Evolutionary conservation across 2,797 vertebrate species (phyloP).

Genomic region (Cuniculus paca): DNA sequence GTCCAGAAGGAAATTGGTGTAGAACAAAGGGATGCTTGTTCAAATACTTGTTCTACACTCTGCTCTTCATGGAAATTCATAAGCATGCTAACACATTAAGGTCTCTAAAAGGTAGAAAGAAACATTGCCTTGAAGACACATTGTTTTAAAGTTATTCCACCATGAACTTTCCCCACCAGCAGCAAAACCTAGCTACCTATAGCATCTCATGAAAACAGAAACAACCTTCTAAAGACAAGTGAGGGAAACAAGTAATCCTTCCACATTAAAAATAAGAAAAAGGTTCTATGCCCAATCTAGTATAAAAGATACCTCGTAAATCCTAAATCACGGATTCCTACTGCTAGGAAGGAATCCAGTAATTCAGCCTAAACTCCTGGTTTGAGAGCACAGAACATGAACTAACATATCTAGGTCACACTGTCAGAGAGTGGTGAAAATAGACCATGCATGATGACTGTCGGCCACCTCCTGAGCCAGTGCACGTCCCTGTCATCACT

Average conservation of each 20-base stretch:
- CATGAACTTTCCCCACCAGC: neutral
- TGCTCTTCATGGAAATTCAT: neutral
- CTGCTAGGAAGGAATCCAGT: neutral
- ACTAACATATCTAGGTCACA: neutral
- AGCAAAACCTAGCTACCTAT: neutral
- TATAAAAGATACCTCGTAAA: neutral
- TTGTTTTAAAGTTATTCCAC: neutral
- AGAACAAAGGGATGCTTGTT: neutral
- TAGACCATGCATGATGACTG: accelerated
- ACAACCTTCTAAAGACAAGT: neutral
- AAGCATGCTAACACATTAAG: neutral
- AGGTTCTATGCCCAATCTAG: neutral
- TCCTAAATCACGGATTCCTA: neutral
- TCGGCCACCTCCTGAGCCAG: neutral
- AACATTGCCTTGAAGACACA: neutral
- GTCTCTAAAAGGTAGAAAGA: neutral
- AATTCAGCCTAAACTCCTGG: neutral
- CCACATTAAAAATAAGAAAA: neutral
- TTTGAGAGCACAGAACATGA: neutral
- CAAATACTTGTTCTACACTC: neutral
- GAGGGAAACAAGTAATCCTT: constrained; percentile 15
- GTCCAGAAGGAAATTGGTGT: neutral
- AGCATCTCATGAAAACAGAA: neutral
- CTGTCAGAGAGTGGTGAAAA: neutral
- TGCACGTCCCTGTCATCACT: neutral